These are phyloP conservation scores for Micronisus gabar DNA, from an alignment of 2,113 vertebrate genomes.

Conservation along the genomic window DNA sequence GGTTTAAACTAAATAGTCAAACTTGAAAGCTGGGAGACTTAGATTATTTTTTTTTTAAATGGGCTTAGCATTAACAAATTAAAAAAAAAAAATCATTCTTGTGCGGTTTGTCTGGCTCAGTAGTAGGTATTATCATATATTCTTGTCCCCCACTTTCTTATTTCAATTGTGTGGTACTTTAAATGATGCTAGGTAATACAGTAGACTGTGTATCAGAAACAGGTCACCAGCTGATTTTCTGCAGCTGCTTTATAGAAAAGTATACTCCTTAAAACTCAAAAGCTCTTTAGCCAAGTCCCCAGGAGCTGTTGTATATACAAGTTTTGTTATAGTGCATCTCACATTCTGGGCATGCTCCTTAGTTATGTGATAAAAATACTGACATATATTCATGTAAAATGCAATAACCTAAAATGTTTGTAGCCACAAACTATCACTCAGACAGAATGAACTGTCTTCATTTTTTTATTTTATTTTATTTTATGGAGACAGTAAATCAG, in stretches of 20 bases:
- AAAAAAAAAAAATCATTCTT: not conserved
- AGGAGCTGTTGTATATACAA: not conserved
- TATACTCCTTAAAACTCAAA: not conserved
- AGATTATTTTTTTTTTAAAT: not conserved
- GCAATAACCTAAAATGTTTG: not conserved
- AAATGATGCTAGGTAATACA: not conserved
- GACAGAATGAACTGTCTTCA: not conserved
- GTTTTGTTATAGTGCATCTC: not conserved
- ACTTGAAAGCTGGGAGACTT: not conserved
- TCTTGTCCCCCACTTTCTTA: not conserved
- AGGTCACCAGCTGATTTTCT: slow-evolving; percentile 27
- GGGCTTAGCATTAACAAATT: not conserved
- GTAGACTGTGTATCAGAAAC: not conserved
- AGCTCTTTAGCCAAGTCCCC: not conserved
- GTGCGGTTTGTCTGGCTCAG: not conserved
- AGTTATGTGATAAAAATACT: not conserved
- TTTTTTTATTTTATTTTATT: not conserved
- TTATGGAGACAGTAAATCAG: not conserved
- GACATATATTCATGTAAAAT: not conserved
- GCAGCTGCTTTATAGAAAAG: not conserved
- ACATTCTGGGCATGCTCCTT: not conserved
- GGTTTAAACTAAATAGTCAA: not conserved
- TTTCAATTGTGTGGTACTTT: not conserved
- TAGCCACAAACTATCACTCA: not conserved
- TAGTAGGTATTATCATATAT: not conserved